Percentiles rank a stretch among this genome's conserved stretches.
Conservation (phyloP, 1,140 invertebrate genomes). For the Rhizoglyphus robini region DNA sequence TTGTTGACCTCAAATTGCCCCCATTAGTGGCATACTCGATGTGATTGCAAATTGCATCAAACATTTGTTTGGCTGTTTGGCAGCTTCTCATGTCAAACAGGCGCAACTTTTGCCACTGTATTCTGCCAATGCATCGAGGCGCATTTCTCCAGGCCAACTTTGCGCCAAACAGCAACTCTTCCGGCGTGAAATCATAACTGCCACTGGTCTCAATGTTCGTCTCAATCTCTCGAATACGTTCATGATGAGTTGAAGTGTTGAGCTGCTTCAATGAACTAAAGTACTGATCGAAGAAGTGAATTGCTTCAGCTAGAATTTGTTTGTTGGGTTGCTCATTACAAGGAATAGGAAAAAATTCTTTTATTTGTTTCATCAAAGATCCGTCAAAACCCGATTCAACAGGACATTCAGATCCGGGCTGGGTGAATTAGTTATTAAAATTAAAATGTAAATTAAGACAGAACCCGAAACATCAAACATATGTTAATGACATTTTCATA, state of each 20-base stretch:
- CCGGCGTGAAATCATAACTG: slow-evolving; percentile 78
- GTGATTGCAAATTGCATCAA: slow-evolving; percentile 87
- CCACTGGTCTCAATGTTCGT: slow-evolving; percentile 43
- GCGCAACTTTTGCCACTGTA: slow-evolving; percentile 91
- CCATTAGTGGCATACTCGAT: slow-evolving; percentile 94
- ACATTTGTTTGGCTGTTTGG: slow-evolving; percentile 85
- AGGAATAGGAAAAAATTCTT: too few species aligned
- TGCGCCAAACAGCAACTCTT: slow-evolving; percentile 82
- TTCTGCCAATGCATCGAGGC: slow-evolving; percentile 76
- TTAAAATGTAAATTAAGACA: too few species aligned
- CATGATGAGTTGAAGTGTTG: slow-evolving; percentile 34
- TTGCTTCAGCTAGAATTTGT: slow-evolving; percentile 55
- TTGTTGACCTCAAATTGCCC: slow-evolving; percentile 89
- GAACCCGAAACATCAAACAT: too few species aligned
- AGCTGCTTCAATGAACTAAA: slow-evolving; percentile 63
- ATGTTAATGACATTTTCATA: too few species aligned
- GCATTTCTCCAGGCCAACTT: slow-evolving; percentile 90
- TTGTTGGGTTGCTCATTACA: not conserved
- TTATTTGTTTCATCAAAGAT: slow-evolving; percentile 51
- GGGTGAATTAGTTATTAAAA: too few species aligned
- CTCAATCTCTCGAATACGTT: slow-evolving; percentile 47
- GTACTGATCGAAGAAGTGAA: slow-evolving; percentile 74
- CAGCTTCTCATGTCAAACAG: slow-evolving; percentile 88
- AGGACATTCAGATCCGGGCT: slow-evolving; percentile 50
- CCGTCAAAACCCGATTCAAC: too few species aligned